Conservation (phyloP, 1,140 invertebrate species). For the Ladona fulva region DNA sequence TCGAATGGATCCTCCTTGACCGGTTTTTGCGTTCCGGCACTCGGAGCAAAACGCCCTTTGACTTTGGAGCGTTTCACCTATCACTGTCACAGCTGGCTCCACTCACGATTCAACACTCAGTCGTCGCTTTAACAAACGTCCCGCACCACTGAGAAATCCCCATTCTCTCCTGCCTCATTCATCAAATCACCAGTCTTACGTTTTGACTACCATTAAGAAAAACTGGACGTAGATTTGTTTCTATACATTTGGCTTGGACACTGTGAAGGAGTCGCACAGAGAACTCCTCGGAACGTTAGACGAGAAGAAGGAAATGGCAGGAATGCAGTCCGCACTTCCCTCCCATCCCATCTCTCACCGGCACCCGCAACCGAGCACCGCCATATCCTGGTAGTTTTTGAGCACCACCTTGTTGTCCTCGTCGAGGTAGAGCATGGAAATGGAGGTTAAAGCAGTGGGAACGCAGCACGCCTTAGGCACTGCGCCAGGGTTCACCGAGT, state of each 20-base stretch:
- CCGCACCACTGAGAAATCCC: not conserved
- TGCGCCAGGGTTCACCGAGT: conserved; percentile 77
- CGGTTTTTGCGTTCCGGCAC: not conserved
- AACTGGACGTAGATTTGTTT: not conserved
- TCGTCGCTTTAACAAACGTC: not conserved
- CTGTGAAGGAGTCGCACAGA: not conserved
- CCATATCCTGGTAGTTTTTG: conserved; percentile 96
- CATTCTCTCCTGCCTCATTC: not conserved
- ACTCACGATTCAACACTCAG: not conserved
- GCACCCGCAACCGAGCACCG: conserved; percentile 89
- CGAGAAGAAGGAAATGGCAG: not conserved
- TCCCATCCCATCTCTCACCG: conserved; percentile 45
- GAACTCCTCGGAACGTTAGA: not conserved
- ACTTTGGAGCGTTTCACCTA: not conserved
- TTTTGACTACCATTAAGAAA: conserved; percentile 3
- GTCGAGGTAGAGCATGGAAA: conserved; percentile 91
- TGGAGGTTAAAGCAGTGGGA: conserved; percentile 77
- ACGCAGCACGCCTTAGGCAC: conserved; percentile 91
- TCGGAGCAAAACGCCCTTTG: not conserved
- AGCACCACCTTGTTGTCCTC: conserved; percentile 87
- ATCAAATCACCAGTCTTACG: not conserved
- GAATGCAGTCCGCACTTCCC: not conserved
- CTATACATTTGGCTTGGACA: not conserved
- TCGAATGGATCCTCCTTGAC: not conserved
- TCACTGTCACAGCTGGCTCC: not conserved